Percentiles rank a stretch among this genome's conserved stretches.
Evolutionary conservation across 2,888 invertebrate genomes (phyloP).

Genomic region (Gymnocheta viridis): DNA sequence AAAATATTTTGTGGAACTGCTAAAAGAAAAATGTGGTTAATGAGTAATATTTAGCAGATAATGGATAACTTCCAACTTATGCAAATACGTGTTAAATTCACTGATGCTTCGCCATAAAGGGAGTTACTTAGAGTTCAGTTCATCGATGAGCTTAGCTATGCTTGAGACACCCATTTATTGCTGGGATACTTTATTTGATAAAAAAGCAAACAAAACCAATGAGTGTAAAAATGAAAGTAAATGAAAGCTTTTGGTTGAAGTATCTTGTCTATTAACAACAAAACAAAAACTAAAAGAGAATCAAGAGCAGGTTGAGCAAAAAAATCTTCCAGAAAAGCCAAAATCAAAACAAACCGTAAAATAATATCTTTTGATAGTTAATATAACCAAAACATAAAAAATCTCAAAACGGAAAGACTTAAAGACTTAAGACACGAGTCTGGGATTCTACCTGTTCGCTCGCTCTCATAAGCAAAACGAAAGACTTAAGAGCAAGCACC

Average conservation of each 20-base stretch:
- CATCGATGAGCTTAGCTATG: too few relatives aligned
- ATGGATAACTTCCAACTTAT: too few relatives aligned
- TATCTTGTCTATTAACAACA: background rate
- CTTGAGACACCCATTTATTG: too few relatives aligned
- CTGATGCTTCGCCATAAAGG: too few relatives aligned
- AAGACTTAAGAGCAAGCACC: slow-evolving; percentile 56
- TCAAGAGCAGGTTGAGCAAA: background rate
- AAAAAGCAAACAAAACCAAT: slow-evolving; percentile 1
- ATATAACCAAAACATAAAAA: background rate
- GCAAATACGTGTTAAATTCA: too few relatives aligned
- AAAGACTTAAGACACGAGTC: slow-evolving; percentile 53
- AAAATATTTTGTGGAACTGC: too few relatives aligned
- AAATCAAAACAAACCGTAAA: slow-evolving; percentile 39
- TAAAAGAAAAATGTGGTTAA: too few relatives aligned
- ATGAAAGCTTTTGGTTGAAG: slow-evolving; percentile 45
- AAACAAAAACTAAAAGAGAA: background rate
- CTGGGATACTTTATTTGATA: background rate
- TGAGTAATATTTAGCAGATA: too few relatives aligned
- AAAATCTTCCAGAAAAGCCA: background rate
- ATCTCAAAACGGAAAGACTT: background rate
- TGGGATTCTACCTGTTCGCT: background rate
- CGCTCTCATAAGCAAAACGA: background rate
- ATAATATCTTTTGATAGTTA: background rate
- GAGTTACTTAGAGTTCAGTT: too few relatives aligned
- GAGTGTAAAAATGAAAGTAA: slow-evolving; percentile 27